Base-by-base conservation (phyloP, 2,113 vertebrate species). In the Bujurquina vittata region DNA sequence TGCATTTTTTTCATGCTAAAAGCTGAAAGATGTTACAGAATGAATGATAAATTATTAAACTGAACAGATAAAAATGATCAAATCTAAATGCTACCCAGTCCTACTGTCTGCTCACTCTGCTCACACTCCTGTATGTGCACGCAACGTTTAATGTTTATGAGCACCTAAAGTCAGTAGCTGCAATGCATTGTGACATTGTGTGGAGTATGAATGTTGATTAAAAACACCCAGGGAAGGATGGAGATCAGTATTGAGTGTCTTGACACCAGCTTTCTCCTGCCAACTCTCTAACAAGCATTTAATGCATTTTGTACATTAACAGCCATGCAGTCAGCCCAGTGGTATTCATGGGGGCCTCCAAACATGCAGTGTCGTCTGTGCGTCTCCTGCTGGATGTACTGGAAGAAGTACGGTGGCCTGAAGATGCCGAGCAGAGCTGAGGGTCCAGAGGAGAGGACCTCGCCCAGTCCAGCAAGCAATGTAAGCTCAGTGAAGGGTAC, bases 301-400 rank as follows among this genome's bases (percentile, higher is more conserved):
- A 37, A 88, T 88, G 52, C 4, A 1, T 80, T 67, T 91, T 74
- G 29, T 83, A 57, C 83, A 75, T 83, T 61, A 62, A 75, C 94
- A 99, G 98, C 97, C 89, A 96, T 97, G 84, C 97, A 98, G 88
- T 99, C 98, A 67, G 96, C 97, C 83, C 98, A 99, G 26, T 99
- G 98, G 98, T 99, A 99, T 95, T 99, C 98, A 11, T 99, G 98
- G 98, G 98, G 98, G n/a, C 98, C 98, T 77, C 98, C 97, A 4
- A 99, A 97, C 92, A 99, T 99, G 98, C 98, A 98, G 0, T 99
- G 98, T 90, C 97, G 98, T 81, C 93, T 99, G 87, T 99, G 98
- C 79, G 97, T 98, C 20, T 96, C 97, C 87, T 99, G 98, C 92
- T 99, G 98, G 98, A 97, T 98, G 93, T 99, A 99, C 87, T 99